Conservation (phyloP, 2,113 vertebrate genomes). For the Chloebia gouldiae region DNA sequence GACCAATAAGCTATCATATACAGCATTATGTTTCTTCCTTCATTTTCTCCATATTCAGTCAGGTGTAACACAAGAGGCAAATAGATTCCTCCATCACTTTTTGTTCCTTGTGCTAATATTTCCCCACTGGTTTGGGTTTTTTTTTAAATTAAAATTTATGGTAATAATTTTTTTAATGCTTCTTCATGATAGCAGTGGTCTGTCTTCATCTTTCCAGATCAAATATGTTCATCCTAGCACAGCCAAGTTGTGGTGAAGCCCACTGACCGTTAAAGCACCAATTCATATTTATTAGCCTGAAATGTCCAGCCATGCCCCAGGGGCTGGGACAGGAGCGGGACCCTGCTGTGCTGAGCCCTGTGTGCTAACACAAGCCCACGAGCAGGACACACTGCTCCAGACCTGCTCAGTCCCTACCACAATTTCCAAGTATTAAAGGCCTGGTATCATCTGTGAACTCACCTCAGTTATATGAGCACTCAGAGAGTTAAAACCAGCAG, state of each 20-base stretch:
- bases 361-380: accelerated
- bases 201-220: conserved; percentile 4
- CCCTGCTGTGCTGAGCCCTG: not conserved
- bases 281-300: not conserved
- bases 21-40: not conserved
- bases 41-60: not conserved
- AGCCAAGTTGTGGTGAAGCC: not conserved
- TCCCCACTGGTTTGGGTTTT: not conserved
- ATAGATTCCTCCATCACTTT: not conserved
- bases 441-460: not conserved
- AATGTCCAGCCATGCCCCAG: not conserved
- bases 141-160: not conserved
- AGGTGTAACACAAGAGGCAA: not conserved
- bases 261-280: not conserved
- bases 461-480: not conserved
- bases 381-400: not conserved
- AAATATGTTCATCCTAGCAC: not conserved
- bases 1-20: not conserved
- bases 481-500: not conserved
- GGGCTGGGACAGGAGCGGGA: not conserved
- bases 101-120: not conserved
- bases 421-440: not conserved
- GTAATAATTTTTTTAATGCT: not conserved
- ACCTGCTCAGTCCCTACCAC: accelerated
- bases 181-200: not conserved